Conservation (phyloP, 2,888 invertebrate genomes). For the Campopleginae sp. region DNA sequence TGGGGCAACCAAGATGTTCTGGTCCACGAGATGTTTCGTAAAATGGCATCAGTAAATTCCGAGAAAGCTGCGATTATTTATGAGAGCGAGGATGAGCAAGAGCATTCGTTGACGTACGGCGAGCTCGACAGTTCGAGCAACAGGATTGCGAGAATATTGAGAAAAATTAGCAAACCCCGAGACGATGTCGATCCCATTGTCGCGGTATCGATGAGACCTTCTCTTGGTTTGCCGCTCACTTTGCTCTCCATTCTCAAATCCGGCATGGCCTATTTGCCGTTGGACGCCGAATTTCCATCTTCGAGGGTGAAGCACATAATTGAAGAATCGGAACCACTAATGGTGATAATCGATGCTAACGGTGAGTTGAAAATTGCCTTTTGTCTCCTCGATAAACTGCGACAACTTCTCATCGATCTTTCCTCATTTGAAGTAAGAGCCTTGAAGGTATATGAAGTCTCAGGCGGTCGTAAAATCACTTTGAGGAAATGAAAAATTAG, state of each 20-base stretch:
- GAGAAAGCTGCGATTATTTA: constrained; percentile 88
- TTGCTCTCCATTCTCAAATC: constrained; percentile 92
- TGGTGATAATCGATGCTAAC: constrained; percentile 88
- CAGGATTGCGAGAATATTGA: constrained; percentile 86
- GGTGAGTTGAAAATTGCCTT: constrained; percentile 82
- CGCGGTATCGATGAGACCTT: constrained; percentile 92
- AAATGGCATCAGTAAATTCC: constrained; percentile 85
- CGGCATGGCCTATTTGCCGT: constrained; percentile 93
- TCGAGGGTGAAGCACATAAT: constrained; percentile 91
- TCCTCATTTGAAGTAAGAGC: background rate
- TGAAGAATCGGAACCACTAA: constrained; percentile 89
- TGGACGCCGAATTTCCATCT: constrained; percentile 90
- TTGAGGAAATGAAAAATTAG: constrained; percentile 14
- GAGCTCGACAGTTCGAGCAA: constrained; percentile 87
- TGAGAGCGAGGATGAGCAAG: constrained; percentile 81
- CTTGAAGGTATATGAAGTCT: background rate
- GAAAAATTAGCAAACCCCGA: constrained; percentile 80
- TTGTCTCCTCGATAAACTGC: background rate
- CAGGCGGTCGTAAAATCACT: constrained; percentile 17
- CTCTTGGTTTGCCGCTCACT: constrained; percentile 88
- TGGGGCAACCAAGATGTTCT: constrained; percentile 80
- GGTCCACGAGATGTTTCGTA: constrained; percentile 86
- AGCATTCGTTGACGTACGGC: constrained; percentile 84
- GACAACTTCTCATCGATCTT: background rate
- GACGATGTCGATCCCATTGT: constrained; percentile 89